A percentile compares a stretch with the other conserved stretches of the same genome.
phyloP scores from a whole-genome alignment of 1,140 invertebrate species.

The Caenorhabditis inopinata region DNA sequence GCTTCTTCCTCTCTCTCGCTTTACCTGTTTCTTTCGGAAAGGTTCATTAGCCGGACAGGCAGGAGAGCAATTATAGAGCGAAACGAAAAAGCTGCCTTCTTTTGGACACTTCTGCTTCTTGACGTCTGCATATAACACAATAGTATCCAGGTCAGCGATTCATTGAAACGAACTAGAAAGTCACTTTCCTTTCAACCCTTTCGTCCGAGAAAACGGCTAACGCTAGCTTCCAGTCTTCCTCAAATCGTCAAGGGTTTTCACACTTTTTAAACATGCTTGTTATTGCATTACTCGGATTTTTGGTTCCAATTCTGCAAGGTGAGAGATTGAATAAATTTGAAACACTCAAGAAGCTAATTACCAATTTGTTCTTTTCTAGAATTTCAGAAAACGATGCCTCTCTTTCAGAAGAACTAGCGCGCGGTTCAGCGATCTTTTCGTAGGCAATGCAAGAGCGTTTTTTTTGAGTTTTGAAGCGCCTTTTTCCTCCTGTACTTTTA shows the following conservation, averaged over 20 bases:
- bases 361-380: too few species aligned
- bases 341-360: too few species aligned
- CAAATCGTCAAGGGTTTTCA: not conserved
- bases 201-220: not conserved
- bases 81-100: conserved; percentile 11
- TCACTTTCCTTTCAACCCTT: conserved; percentile 21
- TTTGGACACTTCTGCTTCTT: not conserved
- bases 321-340: not conserved
- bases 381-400: too few species aligned
- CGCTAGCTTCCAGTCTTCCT: not conserved
- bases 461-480: too few species aligned
- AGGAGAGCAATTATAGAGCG: not conserved
- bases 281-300: not conserved
- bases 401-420: too few species aligned
- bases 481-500: too few species aligned
- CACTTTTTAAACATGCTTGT: not conserved
- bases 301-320: conserved; percentile 9
- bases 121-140: not conserved
- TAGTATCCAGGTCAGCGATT: conserved; percentile 22
- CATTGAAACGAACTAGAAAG: not conserved
- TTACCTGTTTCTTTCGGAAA: not conserved
- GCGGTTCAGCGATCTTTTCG: too few species aligned
- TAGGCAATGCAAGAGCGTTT: too few species aligned
- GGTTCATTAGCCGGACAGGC: conserved; percentile 23
- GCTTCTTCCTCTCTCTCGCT: not conserved